Percentiles rank a stretch among this genome's conserved stretches.
phyloP scores from a whole-genome alignment of 2,113 vertebrate genomes.

The Lophius piscatorius region DNA sequence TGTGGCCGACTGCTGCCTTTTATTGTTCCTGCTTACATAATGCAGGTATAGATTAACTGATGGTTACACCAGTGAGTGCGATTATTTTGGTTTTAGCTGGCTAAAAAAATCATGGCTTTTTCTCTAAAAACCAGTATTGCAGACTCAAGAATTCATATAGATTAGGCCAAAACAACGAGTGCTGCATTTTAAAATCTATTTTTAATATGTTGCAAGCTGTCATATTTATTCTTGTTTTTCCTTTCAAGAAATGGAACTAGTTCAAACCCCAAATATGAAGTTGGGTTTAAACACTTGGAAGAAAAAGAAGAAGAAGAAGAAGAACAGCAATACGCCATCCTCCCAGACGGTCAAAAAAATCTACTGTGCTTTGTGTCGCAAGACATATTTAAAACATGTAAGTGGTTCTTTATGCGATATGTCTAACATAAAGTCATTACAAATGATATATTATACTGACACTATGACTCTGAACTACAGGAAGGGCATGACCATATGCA shows the following conservation, averaged over 20 bases:
- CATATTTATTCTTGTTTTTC: neutral
- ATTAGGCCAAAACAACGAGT: too few relatives aligned
- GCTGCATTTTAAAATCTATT: too few relatives aligned
- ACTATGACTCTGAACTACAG: conserved; percentile 36
- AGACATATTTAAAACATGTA: neutral
- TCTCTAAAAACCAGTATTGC: too few relatives aligned
- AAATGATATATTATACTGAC: neutral
- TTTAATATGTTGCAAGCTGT: too few relatives aligned
- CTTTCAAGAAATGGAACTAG: conserved; percentile 39
- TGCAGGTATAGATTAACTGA: too few relatives aligned
- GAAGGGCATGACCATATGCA: conserved; percentile 60
- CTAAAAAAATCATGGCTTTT: too few relatives aligned
- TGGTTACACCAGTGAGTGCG: too few relatives aligned
- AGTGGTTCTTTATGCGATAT: conserved; percentile 6
- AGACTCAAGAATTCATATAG: too few relatives aligned
- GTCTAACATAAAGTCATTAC: neutral
- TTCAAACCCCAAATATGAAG: neutral
- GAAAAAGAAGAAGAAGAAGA: neutral
- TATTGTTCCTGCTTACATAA: too few relatives aligned
- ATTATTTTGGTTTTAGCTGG: too few relatives aligned
- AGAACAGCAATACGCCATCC: fast-evolving
- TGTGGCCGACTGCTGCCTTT: too few relatives aligned
- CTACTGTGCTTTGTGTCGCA: conserved; percentile 60
- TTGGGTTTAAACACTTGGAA: neutral
- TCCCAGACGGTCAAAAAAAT: fast-evolving